Evolutionary conservation across 2,888 invertebrate genomes (phyloP).

Genomic region (Mesodorylaimus sp.): DNA sequence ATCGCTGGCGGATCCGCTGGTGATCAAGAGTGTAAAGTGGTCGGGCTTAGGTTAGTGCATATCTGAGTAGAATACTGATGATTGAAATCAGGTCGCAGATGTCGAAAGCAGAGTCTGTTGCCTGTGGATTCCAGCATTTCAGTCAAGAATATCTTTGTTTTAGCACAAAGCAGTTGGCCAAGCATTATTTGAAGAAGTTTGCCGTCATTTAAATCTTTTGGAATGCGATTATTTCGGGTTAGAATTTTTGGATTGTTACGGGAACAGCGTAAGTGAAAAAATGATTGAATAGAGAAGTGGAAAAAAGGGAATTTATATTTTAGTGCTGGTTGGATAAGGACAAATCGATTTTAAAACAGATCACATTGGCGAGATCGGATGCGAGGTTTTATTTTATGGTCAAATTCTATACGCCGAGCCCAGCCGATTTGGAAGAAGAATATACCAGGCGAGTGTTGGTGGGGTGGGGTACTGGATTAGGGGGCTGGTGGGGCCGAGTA

Average conservation of each 20-base stretch:
- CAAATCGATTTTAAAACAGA: constrained; percentile 82
- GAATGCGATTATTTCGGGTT: constrained; percentile 97
- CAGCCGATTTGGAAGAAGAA: constrained; percentile 88
- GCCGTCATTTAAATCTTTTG: constrained; percentile 77
- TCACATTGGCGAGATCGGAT: constrained; percentile 63
- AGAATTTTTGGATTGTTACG: constrained; percentile 71
- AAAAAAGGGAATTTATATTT: constrained; percentile 18
- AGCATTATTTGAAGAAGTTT: constrained; percentile 86
- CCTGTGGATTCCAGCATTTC: no score
- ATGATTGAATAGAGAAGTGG: no score
- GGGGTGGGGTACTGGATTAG: no score
- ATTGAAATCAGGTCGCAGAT: no score
- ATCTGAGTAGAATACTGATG: no score
- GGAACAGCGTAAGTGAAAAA: constrained; percentile 50
- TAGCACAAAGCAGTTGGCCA: constrained; percentile 85
- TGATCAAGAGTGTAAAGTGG: no score
- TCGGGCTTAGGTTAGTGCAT: no score
- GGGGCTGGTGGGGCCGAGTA: no score
- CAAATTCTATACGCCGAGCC: constrained; percentile 98
- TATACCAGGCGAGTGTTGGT: constrained; percentile 59
- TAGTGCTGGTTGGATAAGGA: constrained; percentile 96
- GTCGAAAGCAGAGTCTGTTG: no score
- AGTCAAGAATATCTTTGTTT: no score
- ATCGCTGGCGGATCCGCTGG: no score
- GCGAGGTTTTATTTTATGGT: constrained; percentile 64